phyloP scores from a whole-genome alignment of 2,888 invertebrate genomes.

The Germaria angustata region DNA sequence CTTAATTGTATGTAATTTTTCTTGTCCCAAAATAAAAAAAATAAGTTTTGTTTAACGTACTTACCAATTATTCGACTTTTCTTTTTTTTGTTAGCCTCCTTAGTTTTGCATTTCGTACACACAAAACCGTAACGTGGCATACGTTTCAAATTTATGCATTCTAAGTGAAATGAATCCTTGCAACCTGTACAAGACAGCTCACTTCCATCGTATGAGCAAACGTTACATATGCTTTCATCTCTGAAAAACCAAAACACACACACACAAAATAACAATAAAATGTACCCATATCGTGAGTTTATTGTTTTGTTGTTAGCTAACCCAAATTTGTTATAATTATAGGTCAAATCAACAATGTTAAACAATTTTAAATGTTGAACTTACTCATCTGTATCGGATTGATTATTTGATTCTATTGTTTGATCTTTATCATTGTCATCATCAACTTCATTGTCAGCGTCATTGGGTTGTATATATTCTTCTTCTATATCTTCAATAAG shows the following conservation, averaged over 20 bases:
- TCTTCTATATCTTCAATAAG: slow-evolving; percentile 73
- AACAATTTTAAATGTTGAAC: background rate
- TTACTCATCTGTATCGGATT: slow-evolving; percentile 69
- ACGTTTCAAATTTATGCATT: slow-evolving; percentile 85
- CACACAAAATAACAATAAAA: too few species aligned
- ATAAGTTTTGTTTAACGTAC: too few species aligned
- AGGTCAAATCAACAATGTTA: background rate
- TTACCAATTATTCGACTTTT: slow-evolving; percentile 69
- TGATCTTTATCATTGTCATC: slow-evolving; percentile 47
- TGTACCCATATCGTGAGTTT: too few species aligned
- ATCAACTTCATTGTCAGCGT: slow-evolving; percentile 44
- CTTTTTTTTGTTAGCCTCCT: slow-evolving; percentile 67
- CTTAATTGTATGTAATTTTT: too few species aligned
- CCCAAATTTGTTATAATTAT: too few species aligned
- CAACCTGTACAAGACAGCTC: slow-evolving; percentile 75
- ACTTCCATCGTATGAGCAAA: slow-evolving; percentile 76
- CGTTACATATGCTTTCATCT: slow-evolving; percentile 74
- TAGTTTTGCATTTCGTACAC: slow-evolving; percentile 82
- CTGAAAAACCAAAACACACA: slow-evolving; percentile 60
- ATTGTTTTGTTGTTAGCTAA: too few species aligned
- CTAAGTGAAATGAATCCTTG: slow-evolving; percentile 84
- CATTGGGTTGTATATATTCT: slow-evolving; percentile 43
- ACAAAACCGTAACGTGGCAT: slow-evolving; percentile 84
- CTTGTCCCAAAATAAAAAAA: too few species aligned
- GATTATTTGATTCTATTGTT: slow-evolving; percentile 59